phyloP scores from a whole-genome alignment of 2,797 vertebrate species.

The Enteromius trimaculatus region DNA sequence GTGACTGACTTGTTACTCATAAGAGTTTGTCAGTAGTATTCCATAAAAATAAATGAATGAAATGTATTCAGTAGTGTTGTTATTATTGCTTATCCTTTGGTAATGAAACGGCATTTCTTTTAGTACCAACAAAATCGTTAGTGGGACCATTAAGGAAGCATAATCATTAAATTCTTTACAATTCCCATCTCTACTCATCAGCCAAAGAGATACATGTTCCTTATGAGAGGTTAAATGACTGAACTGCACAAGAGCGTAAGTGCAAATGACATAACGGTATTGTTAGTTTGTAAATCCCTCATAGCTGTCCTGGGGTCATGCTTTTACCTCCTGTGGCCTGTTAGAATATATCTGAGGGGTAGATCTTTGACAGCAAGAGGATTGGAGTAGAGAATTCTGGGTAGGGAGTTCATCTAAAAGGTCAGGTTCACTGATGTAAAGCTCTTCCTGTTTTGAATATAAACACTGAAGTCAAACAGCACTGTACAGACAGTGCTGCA shows the following conservation, averaged over 20 bases:
- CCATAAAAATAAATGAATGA: constrained; percentile 8
- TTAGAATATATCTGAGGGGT: constrained; percentile 78
- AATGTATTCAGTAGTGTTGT: background rate
- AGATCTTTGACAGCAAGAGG: constrained; percentile 77
- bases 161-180: background rate
- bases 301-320: constrained; percentile 32
- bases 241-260: background rate
- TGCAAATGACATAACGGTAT: constrained; percentile 51
- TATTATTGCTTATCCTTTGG: background rate
- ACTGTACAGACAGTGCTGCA: constrained; percentile 26
- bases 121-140: background rate
- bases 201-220: background rate
- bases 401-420: constrained; percentile 77
- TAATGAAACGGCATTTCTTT: background rate
- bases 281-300: constrained; percentile 13
- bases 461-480: constrained; percentile 45
- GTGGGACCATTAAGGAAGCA: background rate
- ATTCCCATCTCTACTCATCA: constrained; percentile 23
- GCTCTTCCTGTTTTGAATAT: constrained; percentile 82
- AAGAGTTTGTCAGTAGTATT: constrained; percentile 1
- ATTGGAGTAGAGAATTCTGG: constrained; percentile 76
- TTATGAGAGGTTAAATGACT: background rate
- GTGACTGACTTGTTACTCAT: background rate
- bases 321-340: constrained; percentile 89
- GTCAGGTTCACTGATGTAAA: constrained; percentile 86